Evolutionary conservation across 1,140 invertebrate species (phyloP).

Genomic region (Anoplophora glabripennis): DNA sequence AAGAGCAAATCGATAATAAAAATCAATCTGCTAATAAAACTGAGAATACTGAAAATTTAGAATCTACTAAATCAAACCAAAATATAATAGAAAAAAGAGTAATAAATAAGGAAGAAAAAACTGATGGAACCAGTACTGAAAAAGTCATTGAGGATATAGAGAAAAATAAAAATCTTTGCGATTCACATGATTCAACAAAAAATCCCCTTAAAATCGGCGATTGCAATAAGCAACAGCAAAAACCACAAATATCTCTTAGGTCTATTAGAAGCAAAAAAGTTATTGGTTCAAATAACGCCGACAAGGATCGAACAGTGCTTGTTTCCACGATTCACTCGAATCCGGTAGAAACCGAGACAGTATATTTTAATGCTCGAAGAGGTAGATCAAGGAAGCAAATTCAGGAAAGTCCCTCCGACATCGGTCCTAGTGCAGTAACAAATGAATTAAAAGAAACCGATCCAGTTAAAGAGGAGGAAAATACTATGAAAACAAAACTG

Average conservation of each 20-base stretch:
- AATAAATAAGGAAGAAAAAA: conserved; percentile 15
- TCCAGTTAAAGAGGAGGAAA: background rate
- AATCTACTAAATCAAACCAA: background rate
- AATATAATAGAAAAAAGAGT: background rate
- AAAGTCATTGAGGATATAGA: background rate
- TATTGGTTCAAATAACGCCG: background rate
- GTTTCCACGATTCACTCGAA: background rate
- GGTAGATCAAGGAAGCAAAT: background rate
- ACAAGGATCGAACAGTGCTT: background rate
- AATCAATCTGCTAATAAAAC: background rate
- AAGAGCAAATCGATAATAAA: background rate
- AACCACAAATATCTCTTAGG: conserved; percentile 11
- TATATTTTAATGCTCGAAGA: conserved; percentile 14
- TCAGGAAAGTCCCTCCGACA: background rate
- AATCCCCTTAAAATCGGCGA: background rate
- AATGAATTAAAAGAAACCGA: background rate
- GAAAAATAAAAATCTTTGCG: background rate
- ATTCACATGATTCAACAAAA: background rate
- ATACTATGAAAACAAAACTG: conserved; percentile 16
- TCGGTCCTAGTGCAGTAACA: background rate
- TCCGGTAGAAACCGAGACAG: conserved; percentile 5
- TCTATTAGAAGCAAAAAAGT: conserved; percentile 10
- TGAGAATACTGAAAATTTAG: background rate
- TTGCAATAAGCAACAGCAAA: background rate
- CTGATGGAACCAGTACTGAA: background rate